Percentiles rank a stretch among this genome's conserved stretches.
Conservation (phyloP, 2,113 vertebrate species). For the Neolamprologus variostigma region DNA sequence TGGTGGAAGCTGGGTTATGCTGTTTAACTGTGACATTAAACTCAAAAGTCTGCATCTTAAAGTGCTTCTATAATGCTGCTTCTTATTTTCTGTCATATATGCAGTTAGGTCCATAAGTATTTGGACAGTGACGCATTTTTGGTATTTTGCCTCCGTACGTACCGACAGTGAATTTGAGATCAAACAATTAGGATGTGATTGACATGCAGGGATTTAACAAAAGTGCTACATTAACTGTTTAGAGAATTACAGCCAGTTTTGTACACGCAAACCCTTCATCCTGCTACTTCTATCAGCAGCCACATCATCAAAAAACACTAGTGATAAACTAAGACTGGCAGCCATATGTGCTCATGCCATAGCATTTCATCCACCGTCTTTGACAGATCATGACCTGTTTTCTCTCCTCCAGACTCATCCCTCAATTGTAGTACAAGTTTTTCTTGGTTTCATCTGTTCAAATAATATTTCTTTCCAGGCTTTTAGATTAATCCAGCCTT, state of each 20-base stretch:
- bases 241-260: not conserved
- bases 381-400: not conserved
- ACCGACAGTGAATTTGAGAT: not conserved
- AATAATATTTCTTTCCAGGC: not conserved
- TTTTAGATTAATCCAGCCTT: not conserved
- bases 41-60: not conserved
- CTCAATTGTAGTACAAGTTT: not conserved
- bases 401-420: not conserved
- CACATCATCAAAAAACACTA: not conserved
- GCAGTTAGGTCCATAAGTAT: not conserved
- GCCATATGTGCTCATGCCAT: not conserved
- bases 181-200: not conserved
- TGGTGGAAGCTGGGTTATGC: not conserved
- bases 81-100: not conserved
- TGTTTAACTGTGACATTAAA: not conserved
- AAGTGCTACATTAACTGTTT: not conserved
- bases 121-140: not conserved
- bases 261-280: not conserved
- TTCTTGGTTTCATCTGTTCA: not conserved
- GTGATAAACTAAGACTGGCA: not conserved
- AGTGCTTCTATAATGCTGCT: not conserved
- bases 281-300: not conserved
- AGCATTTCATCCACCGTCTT: fast-evolving
- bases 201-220: not conserved
- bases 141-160: not conserved